Base-by-base conservation (phyloP, 1,140 invertebrate genomes). In the Rhizoglyphus robini region DNA sequence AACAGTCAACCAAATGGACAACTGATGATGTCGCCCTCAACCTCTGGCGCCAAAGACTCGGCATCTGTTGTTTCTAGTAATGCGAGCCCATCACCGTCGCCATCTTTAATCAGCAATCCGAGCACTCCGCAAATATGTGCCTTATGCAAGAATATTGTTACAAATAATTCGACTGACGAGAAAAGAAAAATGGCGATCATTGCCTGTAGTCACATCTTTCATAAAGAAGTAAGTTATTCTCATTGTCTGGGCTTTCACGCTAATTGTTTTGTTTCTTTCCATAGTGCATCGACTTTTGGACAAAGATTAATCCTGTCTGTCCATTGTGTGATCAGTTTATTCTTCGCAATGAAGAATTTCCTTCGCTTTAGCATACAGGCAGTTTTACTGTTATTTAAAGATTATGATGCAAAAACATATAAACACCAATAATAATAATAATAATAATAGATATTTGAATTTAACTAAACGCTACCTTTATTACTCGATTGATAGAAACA, bases 351-450 rank as follows among this genome's bases (percentile, higher is more conserved):
- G 51, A 54, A 54, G 51, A 54, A 32, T 54, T 54, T 54, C 51
- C 51, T 25, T 54, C 51, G 8, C 51, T 54, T 54, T 54, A 54
- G 20, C n/a, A n/a, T n/a, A n/a, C n/a, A n/a, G n/a, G n/a, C n/a
- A n/a, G n/a, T n/a, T n/a, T n/a, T n/a, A n/a, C n/a, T n/a, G n/a
- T n/a, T n/a, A n/a, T n/a, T n/a, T n/a, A n/a, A n/a, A n/a, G n/a
- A n/a, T n/a, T n/a, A n/a, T n/a, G n/a, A n/a, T n/a, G n/a, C n/a
- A n/a, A n/a, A n/a, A n/a, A n/a, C n/a, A n/a, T n/a, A n/a, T n/a
- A n/a, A n/a, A n/a, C n/a, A n/a, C n/a, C n/a, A n/a, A n/a, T n/a
- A n/a, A n/a, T n/a, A n/a, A n/a, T n/a, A n/a, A n/a, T n/a, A n/a
- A n/a, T n/a, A n/a, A n/a, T n/a, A n/a, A n/a, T n/a, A n/a, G n/a